Conservation (phyloP, 2,797 vertebrate species). For the Hypotaenidia philippensis region DNA sequence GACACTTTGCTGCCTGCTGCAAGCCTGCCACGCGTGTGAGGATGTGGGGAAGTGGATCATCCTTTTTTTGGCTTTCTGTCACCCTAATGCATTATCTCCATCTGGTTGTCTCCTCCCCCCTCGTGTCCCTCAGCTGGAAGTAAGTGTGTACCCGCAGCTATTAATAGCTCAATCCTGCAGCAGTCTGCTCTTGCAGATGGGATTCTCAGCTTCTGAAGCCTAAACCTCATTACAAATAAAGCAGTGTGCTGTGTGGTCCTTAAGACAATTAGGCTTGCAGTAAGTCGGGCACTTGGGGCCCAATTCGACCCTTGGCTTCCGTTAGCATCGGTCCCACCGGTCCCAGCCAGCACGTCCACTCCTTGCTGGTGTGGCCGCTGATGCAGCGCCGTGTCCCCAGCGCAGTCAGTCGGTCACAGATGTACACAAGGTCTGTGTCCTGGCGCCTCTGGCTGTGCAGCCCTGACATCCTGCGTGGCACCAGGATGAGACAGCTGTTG, state of each 20-base stretch:
- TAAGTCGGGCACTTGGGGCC: not conserved
- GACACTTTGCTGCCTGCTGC: conserved; percentile 14
- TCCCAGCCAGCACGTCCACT: fast-evolving
- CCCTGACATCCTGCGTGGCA: fast-evolving
- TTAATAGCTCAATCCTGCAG: conserved; percentile 80
- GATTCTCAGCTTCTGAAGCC: conserved; percentile 71
- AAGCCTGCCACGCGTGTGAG: not conserved
- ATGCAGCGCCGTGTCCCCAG: fast-evolving
- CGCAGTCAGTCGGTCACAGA: not conserved
- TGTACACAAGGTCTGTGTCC: not conserved
- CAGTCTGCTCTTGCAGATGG: conserved; percentile 81
- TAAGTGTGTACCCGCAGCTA: conserved; percentile 77
- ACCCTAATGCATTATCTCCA: conserved; percentile 72
- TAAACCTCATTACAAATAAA: conserved; percentile 71
- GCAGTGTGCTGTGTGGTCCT: conserved; percentile 50
- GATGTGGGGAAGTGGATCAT: conserved; percentile 66
- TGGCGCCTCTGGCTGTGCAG: not conserved
- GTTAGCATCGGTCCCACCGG: not conserved
- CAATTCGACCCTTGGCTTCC: not conserved
- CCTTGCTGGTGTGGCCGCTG: not conserved
- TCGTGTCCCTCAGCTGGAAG: conserved; percentile 73
- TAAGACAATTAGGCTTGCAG: conserved; percentile 60
- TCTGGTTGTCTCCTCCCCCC: conserved; percentile 76
- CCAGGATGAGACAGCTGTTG: not conserved
- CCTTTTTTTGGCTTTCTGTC: conserved; percentile 70